Evolutionary conservation across 1,140 invertebrate genomes (phyloP).

Genomic region (Zelostemma sp.): DNA sequence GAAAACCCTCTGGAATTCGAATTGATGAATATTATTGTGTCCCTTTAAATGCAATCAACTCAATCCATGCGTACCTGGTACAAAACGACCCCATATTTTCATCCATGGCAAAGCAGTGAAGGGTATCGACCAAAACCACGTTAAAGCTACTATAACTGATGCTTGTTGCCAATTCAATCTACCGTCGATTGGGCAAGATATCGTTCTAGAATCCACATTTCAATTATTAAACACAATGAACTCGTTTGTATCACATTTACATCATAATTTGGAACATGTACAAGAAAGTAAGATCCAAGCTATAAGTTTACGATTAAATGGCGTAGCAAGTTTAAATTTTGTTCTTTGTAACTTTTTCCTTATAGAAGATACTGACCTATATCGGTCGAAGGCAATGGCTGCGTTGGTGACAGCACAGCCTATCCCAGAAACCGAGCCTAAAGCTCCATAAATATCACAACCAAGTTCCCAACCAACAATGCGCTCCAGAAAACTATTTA

Average conservation of each 20-base stretch:
- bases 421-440: slow-evolving; percentile 79
- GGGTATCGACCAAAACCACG: slow-evolving; percentile 80
- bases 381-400: slow-evolving; percentile 82
- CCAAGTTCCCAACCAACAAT: slow-evolving; percentile 77
- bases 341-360: too few relatives aligned
- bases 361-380: slow-evolving; percentile 70
- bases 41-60: neutral
- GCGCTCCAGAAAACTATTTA: slow-evolving; percentile 77
- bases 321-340: too few relatives aligned
- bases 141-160: slow-evolving; percentile 73
- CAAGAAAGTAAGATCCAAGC: too few relatives aligned
- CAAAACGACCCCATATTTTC: slow-evolving; percentile 77
- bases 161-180: slow-evolving; percentile 78
- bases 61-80: slow-evolving; percentile 71
- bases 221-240: too few relatives aligned
- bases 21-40: slow-evolving; percentile 9
- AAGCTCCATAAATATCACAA: slow-evolving; percentile 77
- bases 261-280: too few relatives aligned
- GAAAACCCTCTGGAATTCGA: slow-evolving; percentile 76
- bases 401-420: slow-evolving; percentile 81
- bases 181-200: slow-evolving; percentile 81
- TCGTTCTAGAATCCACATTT: slow-evolving; percentile 71
- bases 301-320: too few relatives aligned
- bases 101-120: slow-evolving; percentile 78
- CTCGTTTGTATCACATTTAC: too few relatives aligned